Base-by-base conservation (phyloP, 2,113 vertebrate species). In the Sisor rabdophorus region DNA sequence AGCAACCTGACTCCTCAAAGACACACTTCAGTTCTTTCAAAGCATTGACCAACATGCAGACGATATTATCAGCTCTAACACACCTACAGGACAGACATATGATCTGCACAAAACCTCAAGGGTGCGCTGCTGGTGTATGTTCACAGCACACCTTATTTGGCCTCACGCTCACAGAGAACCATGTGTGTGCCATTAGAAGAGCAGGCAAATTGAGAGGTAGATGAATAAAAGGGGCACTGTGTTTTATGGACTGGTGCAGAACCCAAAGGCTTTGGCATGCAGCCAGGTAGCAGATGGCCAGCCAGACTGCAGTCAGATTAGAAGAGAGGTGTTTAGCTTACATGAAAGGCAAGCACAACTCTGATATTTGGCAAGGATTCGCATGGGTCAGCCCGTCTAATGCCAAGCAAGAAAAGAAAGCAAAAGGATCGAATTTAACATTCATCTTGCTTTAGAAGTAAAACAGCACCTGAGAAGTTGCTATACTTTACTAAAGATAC, bases 281-380 rank as follows among this genome's bases (percentile, higher is more conserved):
- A 83, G 89, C 91, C 89, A 92, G 89, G 87, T 80, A 85, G 88
- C 93, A 92, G 93, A 92, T 91, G 89, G 89, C 83, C 81, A 79
- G 78, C 86, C 90, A 90, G 89, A 84, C 87, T 91, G 86, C 88
- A 85, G 83, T 86, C 86, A 85, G 85, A 82, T 83, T 90, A 87
- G 85, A 78, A 77, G 77, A 79, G 87, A 87, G 87, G 86, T 82
- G 84, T 87, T 88, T 87, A 81, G 84, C 52, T 75, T 73, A 86
- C 83, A 85, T 87, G 72, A 86, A 86, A 91, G 90, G 89, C 89
- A 79, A 82, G 75, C 86, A 83, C 80, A 78, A 86, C 81, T 84
- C 78, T 85, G 74, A 80, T 75, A 77, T 80, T 77, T 80, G 75
- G 81, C 63, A 77, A 63, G 75, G 50, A 80, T 67, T 74, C 56